Base-by-base conservation (phyloP, 2,888 invertebrate species). In the Drosophila infuscata region DNA sequence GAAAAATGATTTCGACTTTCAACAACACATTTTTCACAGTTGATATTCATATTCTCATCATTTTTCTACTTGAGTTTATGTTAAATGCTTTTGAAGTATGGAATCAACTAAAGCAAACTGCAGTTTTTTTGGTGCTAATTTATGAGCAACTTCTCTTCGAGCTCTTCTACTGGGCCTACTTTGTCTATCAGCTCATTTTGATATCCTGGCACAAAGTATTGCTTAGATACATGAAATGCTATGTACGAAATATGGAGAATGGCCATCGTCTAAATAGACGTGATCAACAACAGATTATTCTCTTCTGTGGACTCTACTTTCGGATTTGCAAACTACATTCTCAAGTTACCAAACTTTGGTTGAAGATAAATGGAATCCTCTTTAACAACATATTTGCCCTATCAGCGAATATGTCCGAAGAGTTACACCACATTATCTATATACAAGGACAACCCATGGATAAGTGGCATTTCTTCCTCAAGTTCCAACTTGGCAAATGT, bases 191-290 rank as follows among this genome's bases (percentile, higher is more conserved):
- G n/a, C 7, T 63, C 15, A 15, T 66, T 0, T 36, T 66, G 1
- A 66, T 67, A 9, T 3, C 48, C 7, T 67, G 66, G 66, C 66
- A 67, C 8, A 41, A 35, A 12, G 54, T 64, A 4, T 20, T 64
- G 12, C 35, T 64, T 1, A 30, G 7, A 1, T 30, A 17, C 12
- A 48, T 54, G 0, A 29, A 25, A 0, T 32, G n/a, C 11, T 54
- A 7, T 32, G 15, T n/a, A 6, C 1, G n/a, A 4, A 51, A 30
- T 3, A 5, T 38, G 17, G 9, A 36, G 9, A 29, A 8, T 6
- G 9, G 29, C 3, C 36, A 20, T 12, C 0, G 1, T 0, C n/a
- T 33, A 25, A 51, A 2, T 2, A 17, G 7, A 12, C 41, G 20
- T 0, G 2, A 46, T 25, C 53, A 15, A 3, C 17, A 3, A 0